Conservation (phyloP, 2,113 vertebrate species). For the Callorhinus ursinus region DNA sequence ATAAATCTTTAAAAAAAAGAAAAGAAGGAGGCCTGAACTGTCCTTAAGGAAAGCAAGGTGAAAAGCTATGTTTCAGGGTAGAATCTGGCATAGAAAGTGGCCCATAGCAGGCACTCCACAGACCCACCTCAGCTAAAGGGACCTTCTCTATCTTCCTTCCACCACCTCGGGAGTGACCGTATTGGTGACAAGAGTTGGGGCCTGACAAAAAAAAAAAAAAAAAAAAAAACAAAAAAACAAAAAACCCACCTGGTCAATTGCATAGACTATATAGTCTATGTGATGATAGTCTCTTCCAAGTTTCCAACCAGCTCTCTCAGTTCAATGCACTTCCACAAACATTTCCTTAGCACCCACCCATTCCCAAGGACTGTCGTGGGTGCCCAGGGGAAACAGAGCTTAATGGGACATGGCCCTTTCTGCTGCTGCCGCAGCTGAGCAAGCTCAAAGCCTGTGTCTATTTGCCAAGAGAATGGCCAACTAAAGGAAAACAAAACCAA, state of each 20-base stretch:
- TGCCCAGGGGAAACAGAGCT: not conserved
- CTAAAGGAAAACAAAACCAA: not conserved
- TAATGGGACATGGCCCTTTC: not conserved
- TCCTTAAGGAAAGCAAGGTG: not conserved
- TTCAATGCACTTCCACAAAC: not conserved
- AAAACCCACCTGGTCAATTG: not conserved
- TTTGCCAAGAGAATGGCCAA: conserved; percentile 43
- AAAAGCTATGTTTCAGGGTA: not conserved
- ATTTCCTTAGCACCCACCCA: not conserved
- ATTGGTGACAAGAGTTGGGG: not conserved
- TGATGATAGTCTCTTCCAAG: not conserved
- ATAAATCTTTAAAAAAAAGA: no score
- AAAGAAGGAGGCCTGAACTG: not conserved
- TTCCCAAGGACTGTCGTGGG: not conserved
- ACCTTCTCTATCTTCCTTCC: not conserved
- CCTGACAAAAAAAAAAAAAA: not conserved
- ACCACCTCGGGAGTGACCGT: no score
- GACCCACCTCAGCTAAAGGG: not conserved
- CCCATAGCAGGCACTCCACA: not conserved
- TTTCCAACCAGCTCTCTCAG: not conserved
- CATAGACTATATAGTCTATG: not conserved
- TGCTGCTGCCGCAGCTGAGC: conserved; percentile 33
- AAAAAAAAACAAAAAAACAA: not conserved
- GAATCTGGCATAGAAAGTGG: not conserved
- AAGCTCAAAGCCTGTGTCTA: conserved; percentile 15